Evolutionary conservation across 1,140 invertebrate genomes (phyloP).

Genomic region (Potamilus streckersoni): DNA sequence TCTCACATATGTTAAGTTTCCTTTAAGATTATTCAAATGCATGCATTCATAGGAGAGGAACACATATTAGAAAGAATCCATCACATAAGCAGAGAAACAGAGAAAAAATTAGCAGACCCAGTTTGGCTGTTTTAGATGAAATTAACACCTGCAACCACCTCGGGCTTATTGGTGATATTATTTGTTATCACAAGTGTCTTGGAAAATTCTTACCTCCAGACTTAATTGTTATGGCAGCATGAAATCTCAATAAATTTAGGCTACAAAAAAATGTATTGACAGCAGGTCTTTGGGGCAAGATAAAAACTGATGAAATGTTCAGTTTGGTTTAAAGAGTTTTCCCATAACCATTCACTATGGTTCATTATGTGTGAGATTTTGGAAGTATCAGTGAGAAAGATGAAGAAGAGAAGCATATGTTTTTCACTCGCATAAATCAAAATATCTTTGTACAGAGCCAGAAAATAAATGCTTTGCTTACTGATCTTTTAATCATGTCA

Average conservation of each 20-base stretch:
- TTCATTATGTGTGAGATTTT: conserved; percentile 46
- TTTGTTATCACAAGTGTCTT: conserved; percentile 29
- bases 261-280: conserved; percentile 13
- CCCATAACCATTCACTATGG: conserved; percentile 33
- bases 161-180: conserved; percentile 30
- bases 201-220: conserved; percentile 23
- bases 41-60: conserved; percentile 23
- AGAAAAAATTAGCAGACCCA: background rate
- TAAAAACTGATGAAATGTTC: conserved; percentile 29
- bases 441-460: background rate
- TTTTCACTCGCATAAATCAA: conserved; percentile 33
- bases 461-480: conserved; percentile 1
- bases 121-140: conserved; percentile 37
- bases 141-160: conserved; percentile 35
- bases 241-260: conserved; percentile 38
- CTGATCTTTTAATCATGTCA: conserved; percentile 23
- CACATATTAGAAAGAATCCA: conserved; percentile 7
- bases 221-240: conserved; percentile 35
- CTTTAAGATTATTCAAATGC: conserved; percentile 31
- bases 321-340: conserved; percentile 35
- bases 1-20: conserved; percentile 16
- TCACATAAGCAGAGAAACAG: conserved; percentile 2
- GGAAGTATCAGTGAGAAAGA: conserved; percentile 30
- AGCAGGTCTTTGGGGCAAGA: conserved; percentile 26
- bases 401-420: no score